Evolutionary conservation across 2,797 vertebrate species (phyloP).

Genomic region (Mareca penelope): DNA sequence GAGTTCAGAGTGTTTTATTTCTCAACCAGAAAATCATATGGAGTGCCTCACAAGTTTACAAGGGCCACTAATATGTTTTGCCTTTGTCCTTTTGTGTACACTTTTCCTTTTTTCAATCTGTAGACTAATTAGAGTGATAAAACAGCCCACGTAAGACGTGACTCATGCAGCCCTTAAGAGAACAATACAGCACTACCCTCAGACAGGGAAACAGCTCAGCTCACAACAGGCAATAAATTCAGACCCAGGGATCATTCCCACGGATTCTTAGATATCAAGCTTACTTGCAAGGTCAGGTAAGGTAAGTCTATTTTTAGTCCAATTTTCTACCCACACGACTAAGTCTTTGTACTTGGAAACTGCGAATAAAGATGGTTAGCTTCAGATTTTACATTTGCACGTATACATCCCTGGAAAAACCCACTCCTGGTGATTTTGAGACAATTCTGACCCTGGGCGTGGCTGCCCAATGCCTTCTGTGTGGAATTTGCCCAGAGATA

Average conservation of each 20-base stretch:
- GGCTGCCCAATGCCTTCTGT: slow-evolving; percentile 9
- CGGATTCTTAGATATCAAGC: not conserved
- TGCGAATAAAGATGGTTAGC: not conserved
- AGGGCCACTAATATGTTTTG: not conserved
- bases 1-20: not conserved
- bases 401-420: not conserved
- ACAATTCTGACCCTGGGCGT: slow-evolving; percentile 27
- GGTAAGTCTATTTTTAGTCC: slow-evolving; percentile 45
- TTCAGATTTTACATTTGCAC: not conserved
- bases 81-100: slow-evolving; percentile 8
- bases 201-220: slow-evolving; percentile 16
- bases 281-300: slow-evolving; percentile 51
- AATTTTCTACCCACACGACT: not conserved
- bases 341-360: slow-evolving; percentile 17
- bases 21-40: not conserved
- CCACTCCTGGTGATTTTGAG: not conserved
- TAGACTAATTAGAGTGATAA: slow-evolving; percentile 38
- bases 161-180: slow-evolving; percentile 26
- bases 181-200: slow-evolving; percentile 33
- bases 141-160: slow-evolving; percentile 12
- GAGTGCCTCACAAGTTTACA: not conserved
- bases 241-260: slow-evolving; percentile 42
- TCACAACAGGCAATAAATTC: slow-evolving; percentile 29
- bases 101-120: not conserved
- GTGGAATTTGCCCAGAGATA: slow-evolving; percentile 33